Conservation (phyloP, 2,797 vertebrate genomes). For the Cynodonichthys magdalenae region DNA sequence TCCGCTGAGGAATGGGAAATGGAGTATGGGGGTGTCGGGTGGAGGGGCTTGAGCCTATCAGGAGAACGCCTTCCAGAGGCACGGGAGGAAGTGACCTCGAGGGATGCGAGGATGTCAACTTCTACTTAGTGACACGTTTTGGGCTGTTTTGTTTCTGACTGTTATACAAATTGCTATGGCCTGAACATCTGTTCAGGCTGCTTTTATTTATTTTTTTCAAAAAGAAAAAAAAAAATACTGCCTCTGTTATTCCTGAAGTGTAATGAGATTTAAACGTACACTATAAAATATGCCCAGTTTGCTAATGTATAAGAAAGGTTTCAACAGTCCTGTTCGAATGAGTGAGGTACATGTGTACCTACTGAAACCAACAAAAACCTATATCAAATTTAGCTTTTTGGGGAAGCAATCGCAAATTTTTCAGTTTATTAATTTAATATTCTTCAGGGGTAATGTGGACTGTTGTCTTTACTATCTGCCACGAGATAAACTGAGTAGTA, state of each 20-base stretch:
- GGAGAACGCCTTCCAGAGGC: slow-evolving; percentile 37
- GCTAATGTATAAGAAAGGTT: background rate
- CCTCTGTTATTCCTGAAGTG: background rate
- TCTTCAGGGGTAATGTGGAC: too few relatives aligned
- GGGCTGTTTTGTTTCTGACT: slow-evolving; percentile 54
- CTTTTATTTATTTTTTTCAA: slow-evolving; percentile 12
- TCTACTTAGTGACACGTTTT: slow-evolving; percentile 56
- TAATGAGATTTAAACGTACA: background rate
- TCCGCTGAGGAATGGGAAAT: slow-evolving; percentile 56
- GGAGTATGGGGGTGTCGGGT: background rate
- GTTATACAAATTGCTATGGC: slow-evolving; percentile 42
- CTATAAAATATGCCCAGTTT: background rate
- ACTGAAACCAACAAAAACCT: background rate
- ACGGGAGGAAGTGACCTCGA: slow-evolving; percentile 54
- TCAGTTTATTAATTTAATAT: too few relatives aligned
- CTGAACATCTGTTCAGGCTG: slow-evolving; percentile 46
- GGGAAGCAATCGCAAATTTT: too few relatives aligned
- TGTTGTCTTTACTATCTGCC: too few relatives aligned
- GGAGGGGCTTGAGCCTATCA: slow-evolving; percentile 17
- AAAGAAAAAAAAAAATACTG: background rate
- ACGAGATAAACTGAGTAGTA: too few relatives aligned
- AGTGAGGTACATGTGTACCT: background rate
- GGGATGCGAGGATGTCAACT: slow-evolving; percentile 52
- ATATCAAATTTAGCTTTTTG: too few relatives aligned
- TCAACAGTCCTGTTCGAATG: too few relatives aligned